Evolutionary conservation across 2,797 vertebrate genomes (phyloP), one percentile per base, ranked within the genome.

Genomic region (Meriones psammophilus): DNA sequence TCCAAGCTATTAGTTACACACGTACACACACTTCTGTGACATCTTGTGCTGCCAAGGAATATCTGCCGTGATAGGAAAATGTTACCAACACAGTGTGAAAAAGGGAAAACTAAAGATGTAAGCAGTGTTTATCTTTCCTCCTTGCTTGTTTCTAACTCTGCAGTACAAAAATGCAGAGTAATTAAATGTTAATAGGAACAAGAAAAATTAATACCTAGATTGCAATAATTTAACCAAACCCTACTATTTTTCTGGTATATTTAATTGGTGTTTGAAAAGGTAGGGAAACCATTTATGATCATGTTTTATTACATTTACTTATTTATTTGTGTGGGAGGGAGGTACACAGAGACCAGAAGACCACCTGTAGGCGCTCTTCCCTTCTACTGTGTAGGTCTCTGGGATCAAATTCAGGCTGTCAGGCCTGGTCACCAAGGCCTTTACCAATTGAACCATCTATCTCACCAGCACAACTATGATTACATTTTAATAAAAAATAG

Each of bases 401-500:
- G 13, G 66, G 30, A 56, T 69, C n/a, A 73, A 7, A 58, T 13
- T 24, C 85, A 87, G 33, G 24, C 22, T 86, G 46, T 17, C 13
- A 36, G 22, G 64, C 20, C 69, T 71, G n/a, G 84, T 5, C 12
- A 42, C 46, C n/a, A 86, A 46, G 84, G 66, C 46, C 84, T 86
- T 86, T 5, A 86, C 46, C 64, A 69, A 56, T 7, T 5, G 20
- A 86, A 30, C 20, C 46, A 50, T 26, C 20, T 39, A 50, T 26
- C 42, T 7, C 3, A 86, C 30, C 46, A 86, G 46, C 66, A 56
- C 8, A 4, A 36, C 24, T 73, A 39, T 66, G 62, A 68, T 33
- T 85, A 50, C 76, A 89, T 80, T 96, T 96, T 95, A 95, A 92
- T 92, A 96, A 94, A 86, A 42, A 78, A 94, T 13, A 96, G 86